Base-by-base conservation (phyloP, 2,888 invertebrate genomes). In the Frankliniella intonsa region DNA sequence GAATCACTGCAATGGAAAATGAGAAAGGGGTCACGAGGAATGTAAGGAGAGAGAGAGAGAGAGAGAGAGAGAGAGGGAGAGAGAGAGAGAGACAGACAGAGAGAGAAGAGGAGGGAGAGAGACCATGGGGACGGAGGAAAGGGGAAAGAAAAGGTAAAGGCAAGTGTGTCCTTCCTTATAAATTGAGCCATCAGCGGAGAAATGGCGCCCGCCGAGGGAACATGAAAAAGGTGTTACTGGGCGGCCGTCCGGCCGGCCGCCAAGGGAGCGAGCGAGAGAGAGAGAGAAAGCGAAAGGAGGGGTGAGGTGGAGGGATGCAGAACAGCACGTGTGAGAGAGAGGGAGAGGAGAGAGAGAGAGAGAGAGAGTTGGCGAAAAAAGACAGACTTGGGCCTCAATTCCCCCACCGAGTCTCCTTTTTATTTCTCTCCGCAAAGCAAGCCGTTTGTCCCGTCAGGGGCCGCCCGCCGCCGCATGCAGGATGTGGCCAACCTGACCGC, bases 151-250 rank as follows among this genome's bases (percentile, higher is more conserved):
- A 25, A 22, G 69, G 69, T 25, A 12, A 76, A 12, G 69, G 11
- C 69, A 25, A 76, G 69, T 22, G 69, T 22, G 69, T 22, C 69
- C 69, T 76, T 76, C 69, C 69, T 76, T 76, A 76, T 76, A 76
- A 76, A 76, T 76, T 76, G 69, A 76, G 69, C 69, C 69, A 76
- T 76, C 69, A 76, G 69, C 69, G 69, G 69, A 76, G 69, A 76
- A 76, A 76, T 76, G 69, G 69, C 69, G 69, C 69, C 12, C 69
- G 25, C 69, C 9, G 69, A 38, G 69, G 69, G 69, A 76, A 76
- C 69, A 76, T 76, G 69, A 76, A 76, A 76, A 76, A 76, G 69
- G 69, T 76, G 69, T 76, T 76, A 76, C 69, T 76, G 12, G 22
- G 14, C 25, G 12, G 9, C 69, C 25, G 69, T n/a, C 69, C 55